A percentile compares a stretch with the other conserved stretches of the same genome.
phyloP scores from a whole-genome alignment of 2,113 vertebrate species.

The Talpa occidentalis region DNA sequence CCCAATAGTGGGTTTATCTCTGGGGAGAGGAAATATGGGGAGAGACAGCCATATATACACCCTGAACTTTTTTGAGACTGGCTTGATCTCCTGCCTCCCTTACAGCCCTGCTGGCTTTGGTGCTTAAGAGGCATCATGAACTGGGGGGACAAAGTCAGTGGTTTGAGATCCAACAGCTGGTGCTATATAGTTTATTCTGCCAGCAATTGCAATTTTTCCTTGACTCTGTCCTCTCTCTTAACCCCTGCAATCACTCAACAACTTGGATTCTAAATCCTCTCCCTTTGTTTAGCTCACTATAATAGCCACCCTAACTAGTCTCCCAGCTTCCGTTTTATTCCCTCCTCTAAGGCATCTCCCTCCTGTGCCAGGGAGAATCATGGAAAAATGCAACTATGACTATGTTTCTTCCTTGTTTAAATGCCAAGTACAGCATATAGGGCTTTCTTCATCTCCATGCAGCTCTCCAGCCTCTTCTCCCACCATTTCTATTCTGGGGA shows the following conservation, averaged over 20 bases:
- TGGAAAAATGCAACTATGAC: neutral
- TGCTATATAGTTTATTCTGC: neutral
- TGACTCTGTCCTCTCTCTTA: neutral
- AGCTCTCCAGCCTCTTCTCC: neutral
- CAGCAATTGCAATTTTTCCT: constrained; percentile 1
- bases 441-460: neutral
- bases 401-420: constrained; percentile 10
- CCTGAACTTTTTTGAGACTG: no score
- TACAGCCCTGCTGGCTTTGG: neutral
- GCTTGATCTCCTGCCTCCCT: neutral
- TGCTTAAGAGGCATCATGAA: neutral
- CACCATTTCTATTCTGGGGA: neutral
- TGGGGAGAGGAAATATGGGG: neutral
- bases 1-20: neutral
- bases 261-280: neutral
- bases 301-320: neutral
- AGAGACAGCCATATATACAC: neutral
- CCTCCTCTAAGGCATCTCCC: neutral
- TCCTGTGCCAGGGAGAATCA: neutral
- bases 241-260: neutral
- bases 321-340: neutral
- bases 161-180: neutral
- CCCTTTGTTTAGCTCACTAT: neutral
- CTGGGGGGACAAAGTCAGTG: neutral
- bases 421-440: neutral